Evolutionary conservation across 2,797 vertebrate species (phyloP).

Genomic region (Pseudomugil tenellus): DNA sequence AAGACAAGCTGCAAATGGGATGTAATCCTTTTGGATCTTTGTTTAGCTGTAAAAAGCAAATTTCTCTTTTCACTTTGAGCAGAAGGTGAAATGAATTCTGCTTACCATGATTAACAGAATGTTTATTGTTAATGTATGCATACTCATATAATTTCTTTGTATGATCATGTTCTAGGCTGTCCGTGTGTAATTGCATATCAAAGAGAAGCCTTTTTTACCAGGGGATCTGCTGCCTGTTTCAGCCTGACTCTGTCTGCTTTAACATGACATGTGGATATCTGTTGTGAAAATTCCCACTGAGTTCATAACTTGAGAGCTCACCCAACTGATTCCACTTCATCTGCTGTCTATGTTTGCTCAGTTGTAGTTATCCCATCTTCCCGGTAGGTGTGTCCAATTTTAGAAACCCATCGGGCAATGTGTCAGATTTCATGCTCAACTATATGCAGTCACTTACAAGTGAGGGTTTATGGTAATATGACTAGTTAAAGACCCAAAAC

Average conservation of each 20-base stretch:
- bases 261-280: conserved; percentile 32
- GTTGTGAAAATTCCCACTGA: conserved; percentile 30
- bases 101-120: not conserved
- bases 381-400: conserved; percentile 40
- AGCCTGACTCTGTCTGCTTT: not conserved
- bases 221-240: conserved; percentile 26
- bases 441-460: conserved; percentile 14
- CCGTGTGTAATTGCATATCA: conserved; percentile 16
- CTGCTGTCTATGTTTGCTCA: conserved; percentile 27
- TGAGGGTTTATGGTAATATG: conserved; percentile 5
- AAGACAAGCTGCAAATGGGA: conserved; percentile 56
- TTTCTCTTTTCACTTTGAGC: conserved; percentile 19
- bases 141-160: conserved; percentile 20
- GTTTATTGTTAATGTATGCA: conserved; percentile 10
- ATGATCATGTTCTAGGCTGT: conserved; percentile 6
- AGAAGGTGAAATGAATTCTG: not conserved
- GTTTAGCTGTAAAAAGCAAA: conserved; percentile 34
- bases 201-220: conserved; percentile 29
- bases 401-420: conserved; percentile 48
- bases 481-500: not conserved
- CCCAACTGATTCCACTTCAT: conserved; percentile 14
- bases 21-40: conserved; percentile 53
- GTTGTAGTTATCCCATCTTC: conserved; percentile 34
- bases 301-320: conserved; percentile 23
- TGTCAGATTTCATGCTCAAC: conserved; percentile 19